A percentile compares a stretch with the other conserved stretches of the same genome.
Conservation (phyloP, 1,140 invertebrate species). For the Halesus radiatus region DNA sequence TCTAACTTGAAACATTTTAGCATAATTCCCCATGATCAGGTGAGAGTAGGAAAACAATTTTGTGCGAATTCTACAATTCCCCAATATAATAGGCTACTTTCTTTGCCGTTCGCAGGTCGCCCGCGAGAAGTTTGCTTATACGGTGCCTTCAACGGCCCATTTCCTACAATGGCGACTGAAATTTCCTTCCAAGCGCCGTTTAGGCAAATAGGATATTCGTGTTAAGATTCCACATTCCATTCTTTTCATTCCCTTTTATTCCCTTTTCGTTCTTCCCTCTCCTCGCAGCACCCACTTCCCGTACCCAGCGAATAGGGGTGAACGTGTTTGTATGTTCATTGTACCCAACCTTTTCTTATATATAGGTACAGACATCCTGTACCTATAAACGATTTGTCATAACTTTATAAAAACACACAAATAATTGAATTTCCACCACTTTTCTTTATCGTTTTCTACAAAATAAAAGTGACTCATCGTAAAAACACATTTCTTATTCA, state of each 20-base stretch:
- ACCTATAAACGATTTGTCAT: not conserved
- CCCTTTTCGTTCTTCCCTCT: slow-evolving; percentile 43
- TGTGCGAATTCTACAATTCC: not conserved
- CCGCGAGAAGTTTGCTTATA: slow-evolving; percentile 8
- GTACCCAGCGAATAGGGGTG: not conserved
- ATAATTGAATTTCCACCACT: not conserved
- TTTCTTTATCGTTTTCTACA: no score
- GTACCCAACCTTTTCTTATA: not conserved
- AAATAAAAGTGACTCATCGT: no score
- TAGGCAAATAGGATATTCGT: slow-evolving; percentile 54
- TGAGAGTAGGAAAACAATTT: no score
- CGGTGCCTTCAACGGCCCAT: not conserved
- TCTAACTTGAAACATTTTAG: no score
- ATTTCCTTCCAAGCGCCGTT: slow-evolving; percentile 33
- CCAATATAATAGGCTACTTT: not conserved
- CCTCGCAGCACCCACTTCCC: not conserved
- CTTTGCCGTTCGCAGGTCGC: not conserved
- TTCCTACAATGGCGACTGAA: slow-evolving; percentile 18
- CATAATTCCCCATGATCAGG: no score
- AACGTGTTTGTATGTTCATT: not conserved
- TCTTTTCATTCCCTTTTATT: slow-evolving; percentile 48
- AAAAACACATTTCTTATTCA: no score
- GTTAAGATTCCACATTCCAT: slow-evolving; percentile 42
- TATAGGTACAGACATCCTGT: not conserved
- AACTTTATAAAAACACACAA: not conserved